Percentiles rank a stretch among this genome's conserved stretches.
Conservation (phyloP, 2,797 vertebrate species). For the Mallotus villosus region DNA sequence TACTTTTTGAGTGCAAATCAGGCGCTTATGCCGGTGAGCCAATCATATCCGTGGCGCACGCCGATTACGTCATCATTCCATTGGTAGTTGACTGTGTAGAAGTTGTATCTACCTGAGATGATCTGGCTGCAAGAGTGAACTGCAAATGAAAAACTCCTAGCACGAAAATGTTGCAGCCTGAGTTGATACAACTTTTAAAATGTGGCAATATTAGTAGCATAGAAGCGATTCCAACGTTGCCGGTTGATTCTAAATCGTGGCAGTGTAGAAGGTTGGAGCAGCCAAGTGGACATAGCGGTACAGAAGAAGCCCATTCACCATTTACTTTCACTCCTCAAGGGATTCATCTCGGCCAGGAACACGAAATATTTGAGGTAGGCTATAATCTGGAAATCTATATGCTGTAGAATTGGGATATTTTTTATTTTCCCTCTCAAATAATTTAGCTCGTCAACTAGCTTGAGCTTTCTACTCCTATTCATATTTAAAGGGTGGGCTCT, state of each 20-base stretch:
- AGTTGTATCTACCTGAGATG: no score
- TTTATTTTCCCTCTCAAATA: no score
- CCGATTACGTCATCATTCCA: neutral
- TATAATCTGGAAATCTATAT: neutral
- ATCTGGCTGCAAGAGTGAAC: no score
- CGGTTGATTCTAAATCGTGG: neutral
- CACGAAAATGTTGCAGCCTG: slow-evolving; percentile 51
- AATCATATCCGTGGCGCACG: neutral
- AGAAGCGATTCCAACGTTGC: slow-evolving; percentile 21
- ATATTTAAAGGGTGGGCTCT: no score
- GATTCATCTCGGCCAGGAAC: slow-evolving; percentile 66
- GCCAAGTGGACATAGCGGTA: neutral
- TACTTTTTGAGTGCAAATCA: no score
- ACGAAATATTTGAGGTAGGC: slow-evolving; percentile 76
- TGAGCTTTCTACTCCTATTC: no score
- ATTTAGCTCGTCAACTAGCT: no score
- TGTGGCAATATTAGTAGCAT: neutral
- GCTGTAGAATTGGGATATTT: neutral
- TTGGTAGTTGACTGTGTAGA: no score
- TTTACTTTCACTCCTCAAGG: slow-evolving; percentile 70
- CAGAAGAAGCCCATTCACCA: slow-evolving; percentile 43
- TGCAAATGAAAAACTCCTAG: neutral
- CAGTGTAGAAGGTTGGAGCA: slow-evolving; percentile 5
- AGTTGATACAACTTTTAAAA: slow-evolving; percentile 23
- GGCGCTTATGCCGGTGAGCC: neutral